Percentiles rank a stretch among this genome's conserved stretches.
Evolutionary conservation across 1,140 invertebrate species (phyloP).

Genomic region (Cotesia vestalis): DNA sequence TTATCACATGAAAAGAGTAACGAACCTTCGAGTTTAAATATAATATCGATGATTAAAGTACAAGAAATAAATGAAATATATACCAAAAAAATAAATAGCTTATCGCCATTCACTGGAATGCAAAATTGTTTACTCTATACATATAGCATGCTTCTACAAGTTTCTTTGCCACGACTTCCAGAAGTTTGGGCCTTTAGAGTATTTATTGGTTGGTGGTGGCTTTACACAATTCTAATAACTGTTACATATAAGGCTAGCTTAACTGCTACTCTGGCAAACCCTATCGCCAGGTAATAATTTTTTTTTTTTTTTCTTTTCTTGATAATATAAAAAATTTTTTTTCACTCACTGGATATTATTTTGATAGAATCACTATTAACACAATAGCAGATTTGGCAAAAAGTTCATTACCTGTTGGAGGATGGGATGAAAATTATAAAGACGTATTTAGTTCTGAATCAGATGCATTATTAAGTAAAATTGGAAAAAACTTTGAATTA

Average conservation of each 20-base stretch:
- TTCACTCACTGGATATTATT: slow-evolving; percentile 29
- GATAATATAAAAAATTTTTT: not conserved
- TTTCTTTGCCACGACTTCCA: slow-evolving; percentile 79
- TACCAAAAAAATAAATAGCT: slow-evolving; percentile 53
- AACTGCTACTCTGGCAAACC: slow-evolving; percentile 82
- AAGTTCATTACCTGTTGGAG: slow-evolving; percentile 72
- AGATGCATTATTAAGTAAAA: slow-evolving; percentile 72
- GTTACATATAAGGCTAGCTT: slow-evolving; percentile 83
- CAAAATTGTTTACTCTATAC: slow-evolving; percentile 80
- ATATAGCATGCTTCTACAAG: slow-evolving; percentile 80
- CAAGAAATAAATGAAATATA: slow-evolving; percentile 44
- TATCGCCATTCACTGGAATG: slow-evolving; percentile 76
- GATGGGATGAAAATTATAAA: slow-evolving; percentile 75
- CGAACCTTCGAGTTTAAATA: not conserved
- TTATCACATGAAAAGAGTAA: slow-evolving; percentile 43
- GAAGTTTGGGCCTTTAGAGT: slow-evolving; percentile 79
- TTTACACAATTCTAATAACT: slow-evolving; percentile 81
- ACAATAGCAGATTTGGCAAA: slow-evolving; percentile 74
- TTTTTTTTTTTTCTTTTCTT: too few species aligned
- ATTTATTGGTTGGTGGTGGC: slow-evolving; percentile 85
- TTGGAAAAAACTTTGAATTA: slow-evolving; percentile 74
- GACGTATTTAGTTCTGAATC: slow-evolving; percentile 75
- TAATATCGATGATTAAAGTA: slow-evolving; percentile 37
- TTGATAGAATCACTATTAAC: slow-evolving; percentile 76
- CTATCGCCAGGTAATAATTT: slow-evolving; percentile 69